Conservation (phyloP, 1,140 invertebrate species). For the Aphelinus certus region DNA sequence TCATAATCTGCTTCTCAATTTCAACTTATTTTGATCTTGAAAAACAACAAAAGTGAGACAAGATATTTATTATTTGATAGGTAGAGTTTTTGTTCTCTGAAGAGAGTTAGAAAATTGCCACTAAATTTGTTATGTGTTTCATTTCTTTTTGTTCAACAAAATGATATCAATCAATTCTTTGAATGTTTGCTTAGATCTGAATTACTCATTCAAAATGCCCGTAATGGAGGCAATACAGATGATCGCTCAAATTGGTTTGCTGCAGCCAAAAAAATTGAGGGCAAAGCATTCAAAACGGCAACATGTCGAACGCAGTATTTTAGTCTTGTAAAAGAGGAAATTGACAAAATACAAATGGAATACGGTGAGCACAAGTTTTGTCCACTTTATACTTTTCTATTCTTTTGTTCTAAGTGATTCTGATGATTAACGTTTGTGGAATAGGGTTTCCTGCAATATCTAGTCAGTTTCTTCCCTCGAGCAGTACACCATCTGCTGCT, state of each 20-base stretch:
- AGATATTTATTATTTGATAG: neutral
- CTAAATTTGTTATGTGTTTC: neutral
- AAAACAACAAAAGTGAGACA: no score
- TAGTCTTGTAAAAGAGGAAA: slow-evolving; percentile 33
- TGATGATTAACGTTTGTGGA: neutral
- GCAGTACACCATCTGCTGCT: slow-evolving; percentile 37
- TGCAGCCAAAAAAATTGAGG: slow-evolving; percentile 33
- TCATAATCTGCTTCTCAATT: no score
- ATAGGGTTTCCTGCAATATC: slow-evolving; percentile 33
- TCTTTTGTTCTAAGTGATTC: neutral
- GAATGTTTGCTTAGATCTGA: slow-evolving; percentile 19
- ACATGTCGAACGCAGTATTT: slow-evolving; percentile 33
- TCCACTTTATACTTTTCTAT: neutral
- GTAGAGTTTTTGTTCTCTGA: neutral
- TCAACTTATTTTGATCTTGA: no score
- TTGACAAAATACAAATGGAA: slow-evolving; percentile 39
- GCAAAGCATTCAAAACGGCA: slow-evolving; percentile 35
- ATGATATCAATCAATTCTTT: no score
- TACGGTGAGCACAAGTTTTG: slow-evolving; percentile 21
- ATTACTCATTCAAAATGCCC: slow-evolving; percentile 10
- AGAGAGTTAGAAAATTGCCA: neutral
- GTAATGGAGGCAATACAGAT: slow-evolving; percentile 26
- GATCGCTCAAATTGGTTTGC: slow-evolving; percentile 35
- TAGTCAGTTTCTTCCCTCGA: slow-evolving; percentile 39
- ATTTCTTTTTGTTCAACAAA: neutral